Evolutionary conservation across 2,888 invertebrate species (phyloP).

Genomic region (Rutpela maculata): DNA sequence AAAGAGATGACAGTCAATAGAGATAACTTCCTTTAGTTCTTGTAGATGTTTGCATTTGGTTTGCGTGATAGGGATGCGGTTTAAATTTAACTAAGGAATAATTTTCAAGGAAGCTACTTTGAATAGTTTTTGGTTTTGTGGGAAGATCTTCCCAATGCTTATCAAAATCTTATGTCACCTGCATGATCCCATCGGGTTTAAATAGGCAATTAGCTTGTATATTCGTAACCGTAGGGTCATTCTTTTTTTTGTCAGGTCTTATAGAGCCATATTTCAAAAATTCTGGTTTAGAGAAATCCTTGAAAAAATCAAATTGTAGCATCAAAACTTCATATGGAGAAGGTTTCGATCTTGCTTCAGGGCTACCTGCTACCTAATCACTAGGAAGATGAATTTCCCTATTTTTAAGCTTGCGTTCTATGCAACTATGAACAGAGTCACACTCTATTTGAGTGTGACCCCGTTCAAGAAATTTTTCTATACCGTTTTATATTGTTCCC

Average conservation of each 20-base stretch:
- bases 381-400: conserved; percentile 19
- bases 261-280: conserved; percentile 2
- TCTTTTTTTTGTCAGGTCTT: conserved; percentile 3
- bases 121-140: conserved; percentile 20
- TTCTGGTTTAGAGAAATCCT: conserved; percentile 9
- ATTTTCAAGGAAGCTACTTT: conserved; percentile 5
- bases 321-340: conserved; percentile 18
- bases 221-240: conserved; percentile 13
- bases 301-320: conserved; percentile 22
- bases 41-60: background rate
- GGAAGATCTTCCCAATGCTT: conserved; percentile 16
- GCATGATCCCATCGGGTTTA: conserved; percentile 9
- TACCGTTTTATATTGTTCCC: no score
- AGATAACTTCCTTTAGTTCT: conserved; percentile 2
- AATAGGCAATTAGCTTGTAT: background rate
- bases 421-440: conserved; percentile 38
- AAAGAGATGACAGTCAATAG: conserved; percentile 6
- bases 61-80: conserved; percentile 10
- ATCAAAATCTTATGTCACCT: conserved; percentile 18
- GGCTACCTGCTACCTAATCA: background rate
- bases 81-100: conserved; percentile 16
- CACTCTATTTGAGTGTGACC: conserved; percentile 38
- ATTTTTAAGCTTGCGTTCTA: conserved; percentile 35
- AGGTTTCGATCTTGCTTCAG: background rate
- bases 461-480: conserved; percentile 23